Evolutionary conservation across 2,113 vertebrate genomes (phyloP).

Genomic region (Pterocles gutturalis): DNA sequence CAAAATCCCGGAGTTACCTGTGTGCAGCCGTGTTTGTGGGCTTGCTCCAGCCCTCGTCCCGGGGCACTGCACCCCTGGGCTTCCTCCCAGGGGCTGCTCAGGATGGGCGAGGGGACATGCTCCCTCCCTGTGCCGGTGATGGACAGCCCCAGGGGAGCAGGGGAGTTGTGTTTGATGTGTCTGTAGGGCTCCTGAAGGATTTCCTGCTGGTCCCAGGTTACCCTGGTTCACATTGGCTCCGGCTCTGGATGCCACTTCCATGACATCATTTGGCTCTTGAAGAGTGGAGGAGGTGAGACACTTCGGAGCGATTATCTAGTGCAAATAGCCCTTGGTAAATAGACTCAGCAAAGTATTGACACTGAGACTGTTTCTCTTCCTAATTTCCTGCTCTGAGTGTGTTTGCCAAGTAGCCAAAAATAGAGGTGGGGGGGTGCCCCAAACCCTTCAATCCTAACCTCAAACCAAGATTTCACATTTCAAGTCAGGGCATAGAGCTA

Average conservation of each 20-base stretch:
- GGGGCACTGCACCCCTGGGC: not conserved
- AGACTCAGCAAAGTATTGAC: not conserved
- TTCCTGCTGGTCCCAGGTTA: conserved; percentile 15
- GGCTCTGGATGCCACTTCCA: conserved; percentile 33
- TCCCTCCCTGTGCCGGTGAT: not conserved
- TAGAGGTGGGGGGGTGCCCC: not conserved
- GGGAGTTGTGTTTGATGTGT: not conserved
- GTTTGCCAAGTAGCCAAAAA: conserved; percentile 35
- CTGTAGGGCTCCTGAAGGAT: not conserved
- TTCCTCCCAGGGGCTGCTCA: not conserved
- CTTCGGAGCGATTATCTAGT: conserved; percentile 63
- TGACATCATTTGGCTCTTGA: conserved; percentile 33
- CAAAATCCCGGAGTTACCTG: not conserved
- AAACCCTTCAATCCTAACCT: not conserved
- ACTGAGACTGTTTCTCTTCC: conserved; percentile 48
- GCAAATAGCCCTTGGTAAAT: conserved; percentile 68
- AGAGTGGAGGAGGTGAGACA: conserved; percentile 42
- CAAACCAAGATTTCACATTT: not conserved
- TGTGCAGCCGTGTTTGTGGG: rapidly evolving
- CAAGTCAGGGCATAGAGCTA: conserved; percentile 17
- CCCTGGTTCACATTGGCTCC: conserved; percentile 27
- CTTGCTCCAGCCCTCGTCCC: rapidly evolving
- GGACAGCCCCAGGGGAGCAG: not conserved
- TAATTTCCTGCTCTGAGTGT: conserved; percentile 32
- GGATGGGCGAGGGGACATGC: rapidly evolving